Base-by-base conservation (phyloP, 2,888 invertebrate species). In the Lomographa bimaculata region DNA sequence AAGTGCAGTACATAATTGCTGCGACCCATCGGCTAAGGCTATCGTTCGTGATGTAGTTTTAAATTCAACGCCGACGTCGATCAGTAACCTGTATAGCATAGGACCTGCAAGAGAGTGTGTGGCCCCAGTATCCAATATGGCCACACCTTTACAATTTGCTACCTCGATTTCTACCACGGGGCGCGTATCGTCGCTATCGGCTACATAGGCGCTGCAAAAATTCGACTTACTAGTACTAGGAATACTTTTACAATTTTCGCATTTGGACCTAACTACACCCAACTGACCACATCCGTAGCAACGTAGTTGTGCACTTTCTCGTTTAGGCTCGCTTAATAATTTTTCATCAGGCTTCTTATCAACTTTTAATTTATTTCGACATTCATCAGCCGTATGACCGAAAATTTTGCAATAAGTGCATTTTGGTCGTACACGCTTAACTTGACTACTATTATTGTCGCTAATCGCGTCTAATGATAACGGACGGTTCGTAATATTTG, bases 91-190 rank as follows among this genome's bases (percentile, higher is more conserved):
- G 8, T 24, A 10, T 10, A 10, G 2, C 23, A 23, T 23, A 2
- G 23, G 23, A 2, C 23, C 10, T 2, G 23, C 23, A 5, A 23
- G 4, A 7, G 20, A 7, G 7, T 20, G 18, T 1, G 28, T 28
- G 9, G 28, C 28, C 6, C 30, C 30, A 5, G 21, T 30, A 14
- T 30, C 30, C 20, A 30, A 12, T 7, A 30, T 30, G n/a, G 30
- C 30, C 7, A 30, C 21, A 5, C 30, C 30, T 6, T 23, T 10
- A 3, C 11, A 12, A 11, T 12, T 12, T 11, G 12, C 24, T n/a
- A 24, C 12, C 6, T 24, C 2, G n/a, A 24, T n/a, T n/a, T 24
- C 7, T 2, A 24, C 11, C 5, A 24, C 6, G 1, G 11, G 24
- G 2, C 11, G 24, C 7, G 24, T 20, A 20, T 20, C 7, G 1